Conservation (phyloP, 2,113 vertebrate genomes). For the Platycercus adscitus region DNA sequence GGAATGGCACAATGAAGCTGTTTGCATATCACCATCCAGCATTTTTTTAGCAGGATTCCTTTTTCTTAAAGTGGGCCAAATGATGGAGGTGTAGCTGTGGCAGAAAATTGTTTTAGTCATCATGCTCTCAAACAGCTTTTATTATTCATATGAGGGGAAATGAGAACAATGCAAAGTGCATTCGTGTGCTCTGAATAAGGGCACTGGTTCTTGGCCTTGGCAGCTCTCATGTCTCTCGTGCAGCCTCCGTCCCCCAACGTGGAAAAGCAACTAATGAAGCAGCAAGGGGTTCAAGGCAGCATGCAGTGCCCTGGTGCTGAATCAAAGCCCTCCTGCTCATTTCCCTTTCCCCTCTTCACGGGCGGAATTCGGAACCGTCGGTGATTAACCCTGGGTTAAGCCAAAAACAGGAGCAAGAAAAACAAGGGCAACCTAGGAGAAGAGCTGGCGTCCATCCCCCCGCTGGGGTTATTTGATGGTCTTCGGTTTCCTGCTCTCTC, state of each 20-base stretch:
- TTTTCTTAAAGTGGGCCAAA: neutral
- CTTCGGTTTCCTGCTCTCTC: neutral
- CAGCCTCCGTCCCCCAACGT: neutral
- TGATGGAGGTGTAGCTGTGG: neutral
- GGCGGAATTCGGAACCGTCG: neutral
- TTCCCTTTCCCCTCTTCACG: neutral
- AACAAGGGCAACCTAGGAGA: neutral
- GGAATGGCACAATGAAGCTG: neutral
- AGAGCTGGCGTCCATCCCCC: neutral
- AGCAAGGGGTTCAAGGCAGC: neutral
- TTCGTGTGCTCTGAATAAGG: neutral
- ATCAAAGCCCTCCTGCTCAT: neutral
- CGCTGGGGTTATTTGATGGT: neutral
- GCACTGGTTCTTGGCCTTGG: neutral
- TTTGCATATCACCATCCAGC: neutral
- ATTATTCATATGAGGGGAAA: slow-evolving; percentile 16
- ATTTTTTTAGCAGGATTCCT: neutral
- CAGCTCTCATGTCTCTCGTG: neutral
- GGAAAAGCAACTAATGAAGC: neutral
- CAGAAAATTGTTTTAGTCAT: neutral
- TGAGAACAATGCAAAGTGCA: neutral
- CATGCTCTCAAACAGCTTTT: neutral
- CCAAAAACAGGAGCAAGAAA: neutral
- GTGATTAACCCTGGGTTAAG: neutral
- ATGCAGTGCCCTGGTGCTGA: neutral